Evolutionary conservation across 2,113 vertebrate species (phyloP).

Genomic region (Natator depressus): DNA sequence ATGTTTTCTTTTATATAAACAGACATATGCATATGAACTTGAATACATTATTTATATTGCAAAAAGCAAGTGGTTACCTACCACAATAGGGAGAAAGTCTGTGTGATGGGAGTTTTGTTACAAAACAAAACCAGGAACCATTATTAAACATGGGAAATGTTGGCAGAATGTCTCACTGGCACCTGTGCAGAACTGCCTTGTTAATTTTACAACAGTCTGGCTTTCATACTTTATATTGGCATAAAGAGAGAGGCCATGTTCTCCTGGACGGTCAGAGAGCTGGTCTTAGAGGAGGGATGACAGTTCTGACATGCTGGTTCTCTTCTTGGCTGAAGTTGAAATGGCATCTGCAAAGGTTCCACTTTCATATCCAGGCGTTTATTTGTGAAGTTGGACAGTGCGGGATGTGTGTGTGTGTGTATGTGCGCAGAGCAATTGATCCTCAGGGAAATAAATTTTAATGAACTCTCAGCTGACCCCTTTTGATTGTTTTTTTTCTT

Average conservation of each 20-base stretch:
- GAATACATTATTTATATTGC: background rate
- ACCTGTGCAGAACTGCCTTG: constrained; percentile 22
- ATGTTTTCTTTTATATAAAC: background rate
- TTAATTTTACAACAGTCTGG: constrained; percentile 41
- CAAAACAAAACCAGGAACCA: background rate
- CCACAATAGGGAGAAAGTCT: background rate
- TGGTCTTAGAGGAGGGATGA: background rate
- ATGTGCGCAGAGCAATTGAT: rapidly evolving
- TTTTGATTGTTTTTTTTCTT: background rate
- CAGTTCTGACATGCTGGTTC: rapidly evolving
- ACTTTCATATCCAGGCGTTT: background rate
- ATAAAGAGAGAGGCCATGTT: background rate
- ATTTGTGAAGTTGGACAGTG: rapidly evolving
- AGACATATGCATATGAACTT: background rate
- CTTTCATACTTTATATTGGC: background rate
- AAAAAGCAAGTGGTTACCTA: background rate
- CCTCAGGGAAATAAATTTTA: background rate
- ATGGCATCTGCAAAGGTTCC: background rate
- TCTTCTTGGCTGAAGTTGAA: rapidly evolving
- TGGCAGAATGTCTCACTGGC: constrained; percentile 21
- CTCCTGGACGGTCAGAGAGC: background rate
- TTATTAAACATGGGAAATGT: background rate
- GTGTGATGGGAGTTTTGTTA: background rate
- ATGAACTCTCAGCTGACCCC: background rate
- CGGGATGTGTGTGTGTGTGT: rapidly evolving